Evolutionary conservation across 2,888 invertebrate genomes (phyloP), one percentile per base, ranked within the genome.

Genomic region (Lasioglossum malachurum): DNA sequence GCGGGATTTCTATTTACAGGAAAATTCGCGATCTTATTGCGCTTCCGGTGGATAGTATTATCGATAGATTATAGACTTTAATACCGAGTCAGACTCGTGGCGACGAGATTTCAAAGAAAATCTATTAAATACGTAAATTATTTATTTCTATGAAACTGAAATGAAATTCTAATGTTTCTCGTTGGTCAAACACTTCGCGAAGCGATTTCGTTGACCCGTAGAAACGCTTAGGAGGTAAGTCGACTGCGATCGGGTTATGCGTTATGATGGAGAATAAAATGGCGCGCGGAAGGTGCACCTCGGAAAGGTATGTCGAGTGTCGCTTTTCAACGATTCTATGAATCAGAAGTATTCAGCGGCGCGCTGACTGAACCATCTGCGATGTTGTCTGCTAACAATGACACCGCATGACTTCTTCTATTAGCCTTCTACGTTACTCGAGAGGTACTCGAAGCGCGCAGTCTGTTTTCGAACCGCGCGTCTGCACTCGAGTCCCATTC

Each of bases 361-460:
- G 78, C 80, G 83, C 82, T 57, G 79, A 76, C 78, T 86, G 78
- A 82, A 85, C 88, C 91, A 90, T 91, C 91, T 91, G 91, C 53
- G 84, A 87, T 82, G 87, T 89, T 91, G 89, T 88, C 84, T 74
- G 57, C 53, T 35, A 81, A 91, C 91, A 91, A 91, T 88, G 88
- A 89, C 91, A 69, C 91, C 67, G 91, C 94, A 88, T 92, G 94
- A 93, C 91, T 93, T 92, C 92, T 90, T 91, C 87, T 92, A 94
- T 94, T 94, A 94, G 94, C 93, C 93, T 91, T 91, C 92, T 93
- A 91, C 85, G 88, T 93, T 92, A 92, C 90, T 23, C 87, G 88
- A 94, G 92, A 90, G 89, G 83, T 86, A 80, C 91, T 92, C 46
- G 31, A 79, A 76, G 41, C 76, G 46, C 35, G 35, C 82, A 73